phyloP scores from a whole-genome alignment of 37 sponge, comb jelly and placozoan species.

The Diacarnus erythraeanus region DNA sequence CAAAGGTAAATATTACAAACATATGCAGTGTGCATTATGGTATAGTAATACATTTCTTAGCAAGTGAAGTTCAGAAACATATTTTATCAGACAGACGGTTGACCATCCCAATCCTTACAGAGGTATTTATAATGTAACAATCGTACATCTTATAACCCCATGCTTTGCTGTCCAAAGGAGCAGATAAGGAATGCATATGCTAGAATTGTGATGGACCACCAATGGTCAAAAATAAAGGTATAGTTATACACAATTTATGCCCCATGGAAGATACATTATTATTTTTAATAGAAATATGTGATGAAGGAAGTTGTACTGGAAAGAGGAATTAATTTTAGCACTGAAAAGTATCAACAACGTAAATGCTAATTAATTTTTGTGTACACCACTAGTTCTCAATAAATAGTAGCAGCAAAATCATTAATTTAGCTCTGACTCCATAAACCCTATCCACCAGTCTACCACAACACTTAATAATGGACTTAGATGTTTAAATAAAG shows the following conservation, averaged over 20 bases:
- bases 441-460: too few relatives aligned
- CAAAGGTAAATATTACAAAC: neutral
- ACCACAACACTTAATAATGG: too few relatives aligned
- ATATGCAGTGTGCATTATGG: neutral
- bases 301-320: constrained; percentile 13
- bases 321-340: constrained; percentile 6
- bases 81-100: constrained; percentile 19
- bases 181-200: constrained; percentile 15
- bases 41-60: neutral
- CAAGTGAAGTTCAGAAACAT: constrained; percentile 39
- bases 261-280: neutral
- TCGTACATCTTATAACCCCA: neutral
- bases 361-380: neutral
- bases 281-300: constrained; percentile 12
- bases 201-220: constrained; percentile 10
- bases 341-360: constrained; percentile 12
- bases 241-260: neutral
- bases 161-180: neutral
- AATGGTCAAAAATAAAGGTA: constrained; percentile 46
- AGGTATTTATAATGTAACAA: constrained; percentile 6
- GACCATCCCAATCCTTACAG: constrained; percentile 7
- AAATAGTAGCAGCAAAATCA: too few relatives aligned
- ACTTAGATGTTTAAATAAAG: too few relatives aligned
- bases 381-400: too few relatives aligned
- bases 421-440: too few relatives aligned